Conservation (phyloP, 2,113 vertebrate species). For the Coptodon rendalli region DNA sequence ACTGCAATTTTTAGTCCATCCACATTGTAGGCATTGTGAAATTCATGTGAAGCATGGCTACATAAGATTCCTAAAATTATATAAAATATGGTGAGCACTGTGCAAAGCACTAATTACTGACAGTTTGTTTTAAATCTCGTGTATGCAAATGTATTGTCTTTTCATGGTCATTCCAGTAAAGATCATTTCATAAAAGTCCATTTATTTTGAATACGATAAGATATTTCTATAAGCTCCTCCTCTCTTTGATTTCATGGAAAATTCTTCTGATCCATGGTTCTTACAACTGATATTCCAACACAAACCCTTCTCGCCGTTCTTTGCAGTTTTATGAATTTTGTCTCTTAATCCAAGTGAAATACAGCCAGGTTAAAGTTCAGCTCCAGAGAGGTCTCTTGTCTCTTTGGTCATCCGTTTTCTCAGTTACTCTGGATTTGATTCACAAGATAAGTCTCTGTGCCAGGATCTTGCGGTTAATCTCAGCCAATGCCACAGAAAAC, state of each 20-base stretch:
- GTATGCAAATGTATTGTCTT: neutral
- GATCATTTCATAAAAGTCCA: neutral
- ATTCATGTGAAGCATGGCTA: neutral
- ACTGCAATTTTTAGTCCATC: neutral
- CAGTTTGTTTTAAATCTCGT: neutral
- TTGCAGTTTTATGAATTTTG: neutral
- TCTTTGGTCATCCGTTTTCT: conserved; percentile 42
- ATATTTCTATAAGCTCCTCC: neutral
- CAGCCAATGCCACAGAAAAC: conserved; percentile 96
- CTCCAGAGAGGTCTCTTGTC: neutral
- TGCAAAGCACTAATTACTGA: neutral
- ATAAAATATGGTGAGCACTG: neutral
- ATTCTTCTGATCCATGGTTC: neutral
- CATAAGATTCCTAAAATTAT: neutral
- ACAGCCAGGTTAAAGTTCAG: neutral
- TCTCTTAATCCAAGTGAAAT: neutral
- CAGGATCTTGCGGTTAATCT: conserved; percentile 99
- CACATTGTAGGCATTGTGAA: neutral
- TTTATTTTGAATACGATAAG: fast-evolving
- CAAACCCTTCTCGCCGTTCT: fast-evolving
- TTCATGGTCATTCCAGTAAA: neutral
- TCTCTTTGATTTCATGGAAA: neutral
- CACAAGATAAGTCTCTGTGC: conserved; percentile 92
- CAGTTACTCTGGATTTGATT: neutral
- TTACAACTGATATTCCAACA: neutral